Conservation (phyloP, 2,113 vertebrate genomes). For the Columba janthina region DNA sequence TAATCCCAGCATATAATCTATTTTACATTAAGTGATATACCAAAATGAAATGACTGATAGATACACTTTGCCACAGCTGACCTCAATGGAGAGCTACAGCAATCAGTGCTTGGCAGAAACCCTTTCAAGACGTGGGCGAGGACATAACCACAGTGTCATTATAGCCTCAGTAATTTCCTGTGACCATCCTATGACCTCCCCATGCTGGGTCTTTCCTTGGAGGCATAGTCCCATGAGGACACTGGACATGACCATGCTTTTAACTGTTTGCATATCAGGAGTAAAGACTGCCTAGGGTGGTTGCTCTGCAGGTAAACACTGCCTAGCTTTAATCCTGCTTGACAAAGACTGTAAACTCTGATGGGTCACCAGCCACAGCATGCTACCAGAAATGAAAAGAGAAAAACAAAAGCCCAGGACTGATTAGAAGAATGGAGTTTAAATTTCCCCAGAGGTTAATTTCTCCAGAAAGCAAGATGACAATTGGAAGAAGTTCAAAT, state of each 20-base stretch:
- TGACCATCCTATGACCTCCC: background rate
- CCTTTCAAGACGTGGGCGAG: rapidly evolving
- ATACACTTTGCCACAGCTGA: background rate
- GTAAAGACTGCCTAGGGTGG: background rate
- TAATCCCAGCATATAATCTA: background rate
- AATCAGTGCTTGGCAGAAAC: background rate
- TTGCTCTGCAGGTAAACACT: background rate
- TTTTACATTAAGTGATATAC: background rate
- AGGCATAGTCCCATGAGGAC: background rate
- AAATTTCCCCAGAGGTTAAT: background rate
- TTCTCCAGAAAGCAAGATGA: background rate
- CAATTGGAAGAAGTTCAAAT: background rate
- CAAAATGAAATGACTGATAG: background rate
- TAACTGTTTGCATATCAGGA: rapidly evolving
- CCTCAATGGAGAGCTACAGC: rapidly evolving
- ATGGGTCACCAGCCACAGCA: background rate
- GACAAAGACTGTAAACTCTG: background rate
- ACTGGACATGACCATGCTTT: background rate
- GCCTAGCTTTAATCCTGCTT: background rate
- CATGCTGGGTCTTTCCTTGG: background rate
- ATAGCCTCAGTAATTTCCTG: background rate
- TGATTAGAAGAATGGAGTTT: background rate
- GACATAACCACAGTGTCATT: rapidly evolving
- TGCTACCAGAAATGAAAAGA: background rate
- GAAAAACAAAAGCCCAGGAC: background rate